A percentile compares a stretch with the other conserved stretches of the same genome.
phyloP scores from a whole-genome alignment of 2,797 vertebrate species.

The Chelonia mydas region DNA sequence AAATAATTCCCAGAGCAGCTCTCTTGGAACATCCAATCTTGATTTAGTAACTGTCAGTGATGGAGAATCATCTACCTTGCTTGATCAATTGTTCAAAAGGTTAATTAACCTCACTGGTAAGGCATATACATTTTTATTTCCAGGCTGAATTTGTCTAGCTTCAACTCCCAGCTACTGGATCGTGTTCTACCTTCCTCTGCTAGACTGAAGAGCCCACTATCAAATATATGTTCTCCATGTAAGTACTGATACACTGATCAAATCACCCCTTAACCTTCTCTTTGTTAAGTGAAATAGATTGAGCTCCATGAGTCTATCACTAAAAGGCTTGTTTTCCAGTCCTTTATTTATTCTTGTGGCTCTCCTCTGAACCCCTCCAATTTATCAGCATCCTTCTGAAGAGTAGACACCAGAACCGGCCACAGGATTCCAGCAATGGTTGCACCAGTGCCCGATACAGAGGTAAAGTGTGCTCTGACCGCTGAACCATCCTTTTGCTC shows the following conservation, averaged over 20 bases:
- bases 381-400: background rate
- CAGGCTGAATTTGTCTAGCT: background rate
- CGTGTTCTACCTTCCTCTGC: background rate
- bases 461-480: too few relatives aligned
- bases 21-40: background rate
- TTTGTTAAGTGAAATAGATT: too few relatives aligned
- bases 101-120: background rate
- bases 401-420: background rate
- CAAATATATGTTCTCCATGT: background rate
- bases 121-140: background rate
- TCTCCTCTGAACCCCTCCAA: background rate
- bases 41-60: background rate
- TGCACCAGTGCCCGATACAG: too few relatives aligned
- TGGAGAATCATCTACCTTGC: background rate
- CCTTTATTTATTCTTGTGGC: background rate
- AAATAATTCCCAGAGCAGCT: background rate
- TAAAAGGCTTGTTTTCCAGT: too few relatives aligned
- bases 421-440: background rate
- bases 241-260: too few relatives aligned
- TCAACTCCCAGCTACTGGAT: background rate
- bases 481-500: too few relatives aligned
- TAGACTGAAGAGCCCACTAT: background rate
- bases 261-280: too few relatives aligned
- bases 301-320: background rate
- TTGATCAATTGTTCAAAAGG: background rate